A percentile compares a stretch with the other conserved stretches of the same genome.
Conservation (phyloP, 2,113 vertebrate genomes). For the Hystrix brachyura region DNA sequence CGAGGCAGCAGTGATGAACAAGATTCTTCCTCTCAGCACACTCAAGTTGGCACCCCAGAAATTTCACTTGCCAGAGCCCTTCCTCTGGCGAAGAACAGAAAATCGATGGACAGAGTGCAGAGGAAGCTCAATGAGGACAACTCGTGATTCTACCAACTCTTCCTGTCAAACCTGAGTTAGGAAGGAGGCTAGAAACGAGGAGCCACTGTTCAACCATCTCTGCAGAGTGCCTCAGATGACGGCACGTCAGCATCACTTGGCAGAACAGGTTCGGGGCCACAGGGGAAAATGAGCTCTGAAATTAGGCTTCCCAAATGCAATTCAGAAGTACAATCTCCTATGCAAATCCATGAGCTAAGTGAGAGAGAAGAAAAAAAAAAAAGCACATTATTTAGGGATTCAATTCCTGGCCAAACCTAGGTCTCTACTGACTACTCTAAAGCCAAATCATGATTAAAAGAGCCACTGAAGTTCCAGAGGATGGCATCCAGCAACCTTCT, state of each 20-base stretch:
- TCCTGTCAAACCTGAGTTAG: background rate
- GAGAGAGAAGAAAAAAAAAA: background rate
- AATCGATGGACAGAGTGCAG: background rate
- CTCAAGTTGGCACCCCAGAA: background rate
- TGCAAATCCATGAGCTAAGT: background rate
- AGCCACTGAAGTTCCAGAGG: background rate
- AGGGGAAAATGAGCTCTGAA: background rate
- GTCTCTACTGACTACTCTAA: background rate
- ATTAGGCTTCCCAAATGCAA: background rate
- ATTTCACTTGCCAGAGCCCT: background rate
- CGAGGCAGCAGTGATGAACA: slow-evolving; percentile 1
- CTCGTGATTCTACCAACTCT: background rate
- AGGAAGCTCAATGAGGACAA: background rate
- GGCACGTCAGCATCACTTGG: background rate
- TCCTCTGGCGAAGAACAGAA: background rate
- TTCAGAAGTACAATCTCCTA: background rate
- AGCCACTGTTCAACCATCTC: background rate
- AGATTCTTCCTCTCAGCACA: background rate
- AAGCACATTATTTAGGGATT: background rate
- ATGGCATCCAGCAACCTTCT: background rate
- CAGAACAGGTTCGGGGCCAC: background rate
- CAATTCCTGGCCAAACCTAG: background rate
- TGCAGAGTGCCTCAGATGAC: background rate
- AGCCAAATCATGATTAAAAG: background rate
- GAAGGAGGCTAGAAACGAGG: background rate